Base-by-base conservation (phyloP, 2,888 invertebrate genomes). In the Saturnia japonica region DNA sequence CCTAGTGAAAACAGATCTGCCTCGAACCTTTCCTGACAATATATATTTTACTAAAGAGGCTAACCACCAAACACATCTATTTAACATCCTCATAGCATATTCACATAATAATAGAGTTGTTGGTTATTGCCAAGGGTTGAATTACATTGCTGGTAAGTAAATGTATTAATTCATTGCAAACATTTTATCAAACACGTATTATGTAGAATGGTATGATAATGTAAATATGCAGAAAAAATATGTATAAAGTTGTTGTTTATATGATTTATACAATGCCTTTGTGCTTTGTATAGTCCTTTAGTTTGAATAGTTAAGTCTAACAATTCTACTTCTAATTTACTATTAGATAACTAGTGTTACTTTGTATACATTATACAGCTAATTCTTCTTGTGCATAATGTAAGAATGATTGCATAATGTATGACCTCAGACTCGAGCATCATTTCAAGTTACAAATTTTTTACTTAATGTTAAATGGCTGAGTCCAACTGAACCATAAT, bases 121-220 rank as follows among this genome's bases (percentile, higher is more conserved):
- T 80, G 98, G 98, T 45, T 99, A 99, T 88, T 99, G 99, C 84
- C 99, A 99, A 95, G 99, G 99, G 68, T 92, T 99, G 74, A 99
- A 99, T 92, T 99, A 98, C 87, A 97, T 99, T 80, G 98, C 98
- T 83, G 96, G 96, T 91, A 82, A 80, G 82, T 77, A 72, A 1
- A 60, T 54, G 22, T 22, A 54, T 22, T 54, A 6, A 54, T 22
- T 54, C 9, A 1, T 54, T 54, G 22, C 12, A 34, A 62, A 62
- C 16, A 54, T 1, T 22, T n/a, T 6, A 54, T 54, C n/a, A 51
- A n/a, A 19, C 9, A 51, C 16, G n/a, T 51, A 6, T 19, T 19
- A 19, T 51, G 19, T 3, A 14, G 45, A 1, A 45, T 14, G 12
- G 51, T n/a, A n/a, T n/a, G n/a, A n/a, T n/a, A n/a, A n/a, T n/a